Evolutionary conservation across 1,140 invertebrate genomes (phyloP).

Genomic region (Sarcophaga peregrina): DNA sequence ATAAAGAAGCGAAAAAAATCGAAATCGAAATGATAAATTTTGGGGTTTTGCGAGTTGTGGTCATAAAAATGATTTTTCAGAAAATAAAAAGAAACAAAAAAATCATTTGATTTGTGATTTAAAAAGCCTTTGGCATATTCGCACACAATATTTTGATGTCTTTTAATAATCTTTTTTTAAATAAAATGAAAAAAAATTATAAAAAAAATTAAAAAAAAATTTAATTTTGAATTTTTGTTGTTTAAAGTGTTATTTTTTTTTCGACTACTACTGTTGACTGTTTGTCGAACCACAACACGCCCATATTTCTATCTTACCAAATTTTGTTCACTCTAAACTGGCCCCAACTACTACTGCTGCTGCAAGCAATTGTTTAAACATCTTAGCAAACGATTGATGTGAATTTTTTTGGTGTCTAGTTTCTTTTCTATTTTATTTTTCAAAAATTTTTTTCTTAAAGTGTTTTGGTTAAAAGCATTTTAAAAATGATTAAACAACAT

Average conservation of each 20-base stretch:
- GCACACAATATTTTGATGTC: not conserved
- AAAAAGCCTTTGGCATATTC: slow-evolving; percentile 35
- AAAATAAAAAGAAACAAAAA: not conserved
- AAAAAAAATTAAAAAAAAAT: slow-evolving; percentile 1
- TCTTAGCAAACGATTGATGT: not conserved
- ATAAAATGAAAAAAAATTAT: not conserved
- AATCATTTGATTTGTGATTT: slow-evolving; percentile 34
- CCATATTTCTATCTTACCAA: slow-evolving; percentile 12
- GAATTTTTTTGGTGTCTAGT: slow-evolving; percentile 1
- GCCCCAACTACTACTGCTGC: not conserved
- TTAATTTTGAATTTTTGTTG: not conserved
- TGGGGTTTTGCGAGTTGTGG: not conserved
- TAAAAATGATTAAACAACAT: not conserved
- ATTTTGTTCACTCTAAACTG: slow-evolving; percentile 7
- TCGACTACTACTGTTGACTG: slow-evolving; percentile 25
- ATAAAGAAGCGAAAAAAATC: not conserved
- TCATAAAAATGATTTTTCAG: not conserved
- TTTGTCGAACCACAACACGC: slow-evolving; percentile 16
- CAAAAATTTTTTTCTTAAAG: not conserved
- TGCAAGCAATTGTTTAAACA: not conserved
- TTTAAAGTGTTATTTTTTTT: slow-evolving; percentile 19
- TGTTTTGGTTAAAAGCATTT: too few species aligned
- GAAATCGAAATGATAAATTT: not conserved
- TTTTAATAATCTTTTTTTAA: not conserved
- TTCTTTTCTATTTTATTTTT: too few species aligned